These are phyloP conservation scores for Dioctria rufipes DNA, from an alignment of 2,888 invertebrate species.

Conservation along the genomic window DNA sequence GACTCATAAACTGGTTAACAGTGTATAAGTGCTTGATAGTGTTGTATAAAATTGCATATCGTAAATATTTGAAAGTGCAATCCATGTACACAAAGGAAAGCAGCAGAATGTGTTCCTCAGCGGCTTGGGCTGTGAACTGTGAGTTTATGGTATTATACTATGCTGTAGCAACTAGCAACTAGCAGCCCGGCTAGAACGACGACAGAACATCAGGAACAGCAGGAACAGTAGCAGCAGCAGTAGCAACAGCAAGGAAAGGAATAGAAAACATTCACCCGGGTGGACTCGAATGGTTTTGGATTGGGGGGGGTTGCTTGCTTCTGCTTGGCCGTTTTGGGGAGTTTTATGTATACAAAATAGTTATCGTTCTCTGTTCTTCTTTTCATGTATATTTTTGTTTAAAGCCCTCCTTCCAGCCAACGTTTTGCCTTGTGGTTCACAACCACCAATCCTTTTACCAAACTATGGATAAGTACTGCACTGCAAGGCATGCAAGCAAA, in stretches of 20 bases:
- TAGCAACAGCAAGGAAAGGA: background rate
- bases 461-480: too few species aligned
- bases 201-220: background rate
- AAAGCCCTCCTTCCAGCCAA: slow-evolving; percentile 33
- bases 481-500: background rate
- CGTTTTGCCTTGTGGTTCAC: background rate
- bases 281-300: background rate
- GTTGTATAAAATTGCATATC: slow-evolving; percentile 47
- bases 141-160: too few species aligned
- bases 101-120: slow-evolving; percentile 10
- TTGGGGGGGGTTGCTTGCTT: background rate
- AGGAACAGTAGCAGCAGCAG: background rate
- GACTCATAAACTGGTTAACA: background rate
- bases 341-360: slow-evolving; percentile 50
- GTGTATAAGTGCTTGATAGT: background rate
- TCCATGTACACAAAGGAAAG: slow-evolving; percentile 36
- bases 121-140: background rate
- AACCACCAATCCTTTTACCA: slow-evolving; percentile 6
- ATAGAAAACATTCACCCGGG: slow-evolving; percentile 29
- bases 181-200: background rate
- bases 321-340: background rate
- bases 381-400: slow-evolving; percentile 46
- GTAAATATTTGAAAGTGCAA: slow-evolving; percentile 52
- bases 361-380: slow-evolving; percentile 52
- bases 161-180: background rate